Conservation (phyloP, 2,888 invertebrate genomes). For the Dermolepida albohirtum region DNA sequence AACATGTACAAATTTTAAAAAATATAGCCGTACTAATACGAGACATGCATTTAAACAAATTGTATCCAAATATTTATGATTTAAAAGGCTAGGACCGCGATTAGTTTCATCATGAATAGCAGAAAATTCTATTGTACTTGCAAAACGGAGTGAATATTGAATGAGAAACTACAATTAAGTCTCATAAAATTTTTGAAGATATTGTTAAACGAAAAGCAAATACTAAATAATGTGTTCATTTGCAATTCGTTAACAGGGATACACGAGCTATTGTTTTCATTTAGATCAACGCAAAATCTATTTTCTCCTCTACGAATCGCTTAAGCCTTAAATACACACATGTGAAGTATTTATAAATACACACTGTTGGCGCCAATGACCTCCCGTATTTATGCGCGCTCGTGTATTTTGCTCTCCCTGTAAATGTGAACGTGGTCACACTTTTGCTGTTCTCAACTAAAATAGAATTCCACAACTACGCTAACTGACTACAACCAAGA, state of each 20-base stretch:
- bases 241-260: background rate
- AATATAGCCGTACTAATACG: too few species aligned
- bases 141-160: too few species aligned
- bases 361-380: slow-evolving; percentile 53
- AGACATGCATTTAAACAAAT: too few species aligned
- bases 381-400: slow-evolving; percentile 54
- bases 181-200: too few species aligned
- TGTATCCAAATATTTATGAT: too few species aligned
- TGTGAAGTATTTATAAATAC: slow-evolving; percentile 49
- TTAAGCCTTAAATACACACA: slow-evolving; percentile 39
- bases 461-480: slow-evolving; percentile 28
- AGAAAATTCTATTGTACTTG: too few species aligned
- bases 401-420: slow-evolving; percentile 47
- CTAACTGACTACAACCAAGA: slow-evolving; percentile 26
- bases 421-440: slow-evolving; percentile 26
- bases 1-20: too few species aligned
- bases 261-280: slow-evolving; percentile 15
- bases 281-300: slow-evolving; percentile 32
- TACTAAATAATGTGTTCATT: too few species aligned
- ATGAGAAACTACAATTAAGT: too few species aligned
- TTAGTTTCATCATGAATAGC: too few species aligned
- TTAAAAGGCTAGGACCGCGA: too few species aligned
- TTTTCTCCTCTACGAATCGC: slow-evolving; percentile 30
- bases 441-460: slow-evolving; percentile 34
- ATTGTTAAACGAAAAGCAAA: too few species aligned